Evolutionary conservation across 2,888 invertebrate genomes (phyloP).

Genomic region (Carterocephalus palaemon): DNA sequence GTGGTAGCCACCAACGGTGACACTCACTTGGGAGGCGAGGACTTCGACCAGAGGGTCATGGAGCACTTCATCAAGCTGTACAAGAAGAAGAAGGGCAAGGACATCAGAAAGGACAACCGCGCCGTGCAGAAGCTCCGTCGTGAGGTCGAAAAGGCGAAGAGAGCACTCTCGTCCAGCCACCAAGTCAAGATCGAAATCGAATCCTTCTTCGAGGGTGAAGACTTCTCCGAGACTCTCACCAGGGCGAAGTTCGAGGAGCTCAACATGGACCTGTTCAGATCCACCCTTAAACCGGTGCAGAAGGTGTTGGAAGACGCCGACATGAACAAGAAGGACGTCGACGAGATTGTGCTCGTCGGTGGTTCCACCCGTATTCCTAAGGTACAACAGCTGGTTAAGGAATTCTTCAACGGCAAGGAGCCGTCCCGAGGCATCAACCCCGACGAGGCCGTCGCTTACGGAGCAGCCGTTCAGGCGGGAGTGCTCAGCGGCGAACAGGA

Average conservation of each 20-base stretch:
- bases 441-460: slow-evolving; percentile 99
- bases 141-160: slow-evolving; percentile 98
- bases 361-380: slow-evolving; percentile 99
- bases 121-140: slow-evolving; percentile 97
- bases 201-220: slow-evolving; percentile 98
- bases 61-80: slow-evolving; percentile 99
- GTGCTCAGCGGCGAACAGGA: slow-evolving; percentile 98
- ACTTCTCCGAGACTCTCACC: slow-evolving; percentile 98
- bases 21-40: slow-evolving; percentile 99
- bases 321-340: slow-evolving; percentile 98
- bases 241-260: slow-evolving; percentile 99
- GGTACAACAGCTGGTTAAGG: slow-evolving; percentile 94
- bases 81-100: slow-evolving; percentile 99
- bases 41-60: slow-evolving; percentile 99
- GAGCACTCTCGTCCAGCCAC: slow-evolving; percentile 95
- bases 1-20: slow-evolving; percentile 95
- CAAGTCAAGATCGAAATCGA: slow-evolving; percentile 99
- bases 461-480: slow-evolving; percentile 99
- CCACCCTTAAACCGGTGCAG: slow-evolving; percentile 96
- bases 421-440: slow-evolving; percentile 99
- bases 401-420: slow-evolving; percentile 98
- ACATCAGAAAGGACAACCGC: slow-evolving; percentile 95
- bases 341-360: slow-evolving; percentile 99
- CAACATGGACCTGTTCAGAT: slow-evolving; percentile 95
- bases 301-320: slow-evolving; percentile 99